Base-by-base conservation (phyloP, 2,113 vertebrate genomes). In the Brachyistius frenatus region DNA sequence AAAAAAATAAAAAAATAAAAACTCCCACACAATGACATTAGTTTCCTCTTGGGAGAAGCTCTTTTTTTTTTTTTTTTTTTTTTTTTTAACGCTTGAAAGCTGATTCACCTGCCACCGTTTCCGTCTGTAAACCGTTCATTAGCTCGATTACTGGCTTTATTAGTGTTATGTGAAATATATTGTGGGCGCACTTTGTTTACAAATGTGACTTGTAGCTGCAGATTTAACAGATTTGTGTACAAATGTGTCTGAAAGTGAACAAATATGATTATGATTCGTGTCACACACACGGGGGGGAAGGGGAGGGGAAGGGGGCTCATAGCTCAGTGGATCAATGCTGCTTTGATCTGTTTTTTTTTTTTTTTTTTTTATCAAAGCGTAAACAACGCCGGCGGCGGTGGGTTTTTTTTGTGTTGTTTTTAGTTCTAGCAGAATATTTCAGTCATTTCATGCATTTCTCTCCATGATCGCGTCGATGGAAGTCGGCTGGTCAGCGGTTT, bases 81-180 rank as follows among this genome's bases (percentile, higher is more conserved):
- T 23, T 23, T 23, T 23, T 23, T 23, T 1, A 23, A 23, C 23
- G 23, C 23, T 23, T 23, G 23, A 23, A 23, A 57, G 60, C 14
- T 39, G 13, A 60, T 49, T 73, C 61, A 52, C 50, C 32, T 35
- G 49, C 62, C 53, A 56, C 33, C 32, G 23, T 35, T 66, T 62
- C 54, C 30, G 8, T 57, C 46, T 64, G 54, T 56, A 35, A 79
- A 67, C 23, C 33, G 54, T 76, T 41, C 52, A 75, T 69, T 73
- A 47, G 5, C 65, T 50, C 62, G 62, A 73, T 73, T 33, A 46
- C 14, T 4, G 46, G 2, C 52, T 50, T 75, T 63, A 71, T 78
- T 74, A 81, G 11, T 63, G 77, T 41, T 23, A 39, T 32, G 6
- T 52, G 14, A 44, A 37, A 60, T 49, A 46, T 11, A 32, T 62